Evolutionary conservation across 2,797 vertebrate genomes (phyloP), one percentile per base, ranked within the genome.

Genomic region (Pseudopleuronectes americanus): DNA sequence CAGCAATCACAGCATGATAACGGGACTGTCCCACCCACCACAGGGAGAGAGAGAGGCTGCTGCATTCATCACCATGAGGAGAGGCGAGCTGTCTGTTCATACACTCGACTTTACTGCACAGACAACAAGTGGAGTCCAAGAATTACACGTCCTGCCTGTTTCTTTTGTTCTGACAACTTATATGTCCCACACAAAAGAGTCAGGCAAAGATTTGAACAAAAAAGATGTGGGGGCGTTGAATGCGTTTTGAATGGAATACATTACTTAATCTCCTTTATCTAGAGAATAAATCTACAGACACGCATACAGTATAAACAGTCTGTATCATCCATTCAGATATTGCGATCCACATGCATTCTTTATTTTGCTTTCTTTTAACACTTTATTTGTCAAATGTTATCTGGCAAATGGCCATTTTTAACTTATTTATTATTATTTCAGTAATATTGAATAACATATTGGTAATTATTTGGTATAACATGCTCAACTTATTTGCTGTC

Each of bases 31-130:
- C 70, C 71, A 75, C 71, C 57, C 74, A 65, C 76, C 55, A 14
- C 59, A 71, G 58, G 67, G 61, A 49, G 62, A 51, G 60, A 73
- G 17, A 55, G 8, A 36, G 31, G 58, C 47, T 45, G 59, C 77
- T 19, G 77, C 68, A 69, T 84, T 84, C 74, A 83, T 74, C 80
- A 59, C 64, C 57, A 54, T 53, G 66, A 79, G 47, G 28, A 74
- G 57, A 19, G 56, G 55, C 17, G 54, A 1, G 62, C 36, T 0
- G 38, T 48, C 41, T 28, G 67, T 64, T 70, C 61, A 75, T 64
- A 7, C 41, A 38, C 58, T 10, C 19, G 14, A 54, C 48, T 47
- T 57, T 56, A 57, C 59, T 57, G 72, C 26, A 17, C 55, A 71
- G 54, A 51, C 61, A 43, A 71, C 52, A 45, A 47, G 48, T 45